Conservation (phyloP, 2,797 vertebrate genomes). For the Falco cherrug region DNA sequence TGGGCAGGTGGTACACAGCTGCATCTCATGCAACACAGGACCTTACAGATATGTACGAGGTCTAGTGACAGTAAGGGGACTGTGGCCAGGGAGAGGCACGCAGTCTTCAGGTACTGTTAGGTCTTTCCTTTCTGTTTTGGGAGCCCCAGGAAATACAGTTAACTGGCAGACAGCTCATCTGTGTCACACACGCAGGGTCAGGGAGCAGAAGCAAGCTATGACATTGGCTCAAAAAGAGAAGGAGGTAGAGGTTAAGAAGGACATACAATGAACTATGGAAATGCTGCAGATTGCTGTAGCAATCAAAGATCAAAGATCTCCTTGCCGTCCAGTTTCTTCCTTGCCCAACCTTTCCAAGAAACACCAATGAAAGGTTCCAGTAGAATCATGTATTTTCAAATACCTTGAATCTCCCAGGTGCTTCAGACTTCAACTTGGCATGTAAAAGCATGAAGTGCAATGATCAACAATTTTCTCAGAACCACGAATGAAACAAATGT, state of each 20-base stretch:
- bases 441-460: neutral
- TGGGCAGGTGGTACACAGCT: constrained; percentile 61
- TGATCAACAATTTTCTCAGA: neutral
- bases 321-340: neutral
- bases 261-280: neutral
- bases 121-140: constrained; percentile 12
- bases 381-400: neutral
- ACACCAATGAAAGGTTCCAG: neutral
- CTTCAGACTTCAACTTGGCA: neutral
- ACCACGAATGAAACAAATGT: neutral
- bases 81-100: neutral
- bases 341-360: neutral
- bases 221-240: neutral
- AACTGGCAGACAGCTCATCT: neutral
- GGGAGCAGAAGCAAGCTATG: neutral
- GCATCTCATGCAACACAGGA: constrained; percentile 12
- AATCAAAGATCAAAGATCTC: neutral
- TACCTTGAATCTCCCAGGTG: neutral
- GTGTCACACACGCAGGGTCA: neutral
- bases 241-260: neutral
- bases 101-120: neutral
- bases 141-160: neutral
- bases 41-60: neutral
- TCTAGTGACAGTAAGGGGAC: neutral
- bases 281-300: neutral